These are phyloP conservation scores for Odobenus rosmarus DNA, from an alignment of 2,113 vertebrate genomes.

Conservation along the genomic window DNA sequence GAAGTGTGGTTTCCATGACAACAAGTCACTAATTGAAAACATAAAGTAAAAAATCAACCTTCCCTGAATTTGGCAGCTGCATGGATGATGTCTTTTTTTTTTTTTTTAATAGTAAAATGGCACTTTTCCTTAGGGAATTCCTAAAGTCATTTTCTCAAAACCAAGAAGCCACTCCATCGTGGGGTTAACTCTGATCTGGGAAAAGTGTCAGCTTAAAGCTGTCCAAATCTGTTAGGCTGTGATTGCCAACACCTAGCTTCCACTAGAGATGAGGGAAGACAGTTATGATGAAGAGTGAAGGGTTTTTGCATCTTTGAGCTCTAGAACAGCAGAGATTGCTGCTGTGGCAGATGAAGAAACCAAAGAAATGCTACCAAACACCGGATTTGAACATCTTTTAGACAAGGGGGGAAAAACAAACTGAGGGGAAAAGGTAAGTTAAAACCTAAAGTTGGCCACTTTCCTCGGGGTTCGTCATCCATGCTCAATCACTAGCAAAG, in stretches of 20 bases:
- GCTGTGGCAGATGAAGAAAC: constrained; percentile 65
- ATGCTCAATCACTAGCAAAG: constrained; percentile 68
- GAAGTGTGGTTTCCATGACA: constrained; percentile 88
- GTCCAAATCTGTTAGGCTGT: constrained; percentile 61
- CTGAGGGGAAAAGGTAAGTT: constrained; percentile 64
- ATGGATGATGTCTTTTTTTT: constrained; percentile 50
- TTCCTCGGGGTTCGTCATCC: constrained; percentile 33
- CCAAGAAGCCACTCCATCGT: constrained; percentile 41
- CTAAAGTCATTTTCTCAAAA: constrained; percentile 62
- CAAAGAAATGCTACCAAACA: constrained; percentile 68
- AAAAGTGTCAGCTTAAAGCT: constrained; percentile 54
- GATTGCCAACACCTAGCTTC: constrained; percentile 72
- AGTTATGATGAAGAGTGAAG: constrained; percentile 66
- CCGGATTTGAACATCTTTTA: constrained; percentile 75
- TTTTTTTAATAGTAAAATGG: constrained; percentile 49
- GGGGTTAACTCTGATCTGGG: constrained; percentile 74
- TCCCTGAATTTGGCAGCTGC: constrained; percentile 81
- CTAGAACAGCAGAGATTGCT: constrained; percentile 70
- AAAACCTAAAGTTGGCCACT: constrained; percentile 64
- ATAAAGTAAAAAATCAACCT: constrained; percentile 87
- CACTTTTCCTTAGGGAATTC: constrained; percentile 70
- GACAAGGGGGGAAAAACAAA: constrained; percentile 55
- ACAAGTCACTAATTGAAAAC: constrained; percentile 87
- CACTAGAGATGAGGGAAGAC: constrained; percentile 67
- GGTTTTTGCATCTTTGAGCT: constrained; percentile 77